phyloP scores from a whole-genome alignment of 2,888 invertebrate species.

The Cephus sareptanus region DNA sequence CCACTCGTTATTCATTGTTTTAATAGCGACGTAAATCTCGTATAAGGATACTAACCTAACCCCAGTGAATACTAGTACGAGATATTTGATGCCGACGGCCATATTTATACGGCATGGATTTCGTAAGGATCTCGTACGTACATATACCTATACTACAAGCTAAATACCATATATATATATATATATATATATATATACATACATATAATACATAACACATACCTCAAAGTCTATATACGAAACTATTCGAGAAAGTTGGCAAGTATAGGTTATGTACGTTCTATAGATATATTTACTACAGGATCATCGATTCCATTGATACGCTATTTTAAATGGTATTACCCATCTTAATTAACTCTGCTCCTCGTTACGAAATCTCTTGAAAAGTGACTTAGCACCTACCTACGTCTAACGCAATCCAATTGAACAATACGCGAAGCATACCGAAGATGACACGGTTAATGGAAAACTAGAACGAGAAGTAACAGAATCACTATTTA shows the following conservation, averaged over 20 bases:
- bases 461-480: not conserved
- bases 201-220: not conserved
- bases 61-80: not conserved
- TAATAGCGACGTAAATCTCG: not conserved
- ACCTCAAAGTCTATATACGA: not conserved
- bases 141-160: not conserved
- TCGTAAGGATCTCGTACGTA: not conserved
- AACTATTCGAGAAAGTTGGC: constrained; percentile 9
- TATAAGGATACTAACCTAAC: not conserved
- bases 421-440: not conserved
- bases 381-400: not conserved
- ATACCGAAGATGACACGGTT: not conserved
- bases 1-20: not conserved
- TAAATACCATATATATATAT: not conserved
- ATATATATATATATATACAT: not conserved
- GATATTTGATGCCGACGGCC: not conserved
- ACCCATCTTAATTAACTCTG: not conserved
- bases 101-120: not conserved
- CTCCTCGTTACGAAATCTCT: not conserved
- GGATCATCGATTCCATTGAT: not conserved
- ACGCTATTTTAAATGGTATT: not conserved
- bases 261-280: not conserved
- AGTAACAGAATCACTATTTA: not conserved
- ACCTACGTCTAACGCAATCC: not conserved
- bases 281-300: not conserved